Evolutionary conservation across 2,797 vertebrate genomes (phyloP).

Genomic region (Hoplostethus mediterraneus): DNA sequence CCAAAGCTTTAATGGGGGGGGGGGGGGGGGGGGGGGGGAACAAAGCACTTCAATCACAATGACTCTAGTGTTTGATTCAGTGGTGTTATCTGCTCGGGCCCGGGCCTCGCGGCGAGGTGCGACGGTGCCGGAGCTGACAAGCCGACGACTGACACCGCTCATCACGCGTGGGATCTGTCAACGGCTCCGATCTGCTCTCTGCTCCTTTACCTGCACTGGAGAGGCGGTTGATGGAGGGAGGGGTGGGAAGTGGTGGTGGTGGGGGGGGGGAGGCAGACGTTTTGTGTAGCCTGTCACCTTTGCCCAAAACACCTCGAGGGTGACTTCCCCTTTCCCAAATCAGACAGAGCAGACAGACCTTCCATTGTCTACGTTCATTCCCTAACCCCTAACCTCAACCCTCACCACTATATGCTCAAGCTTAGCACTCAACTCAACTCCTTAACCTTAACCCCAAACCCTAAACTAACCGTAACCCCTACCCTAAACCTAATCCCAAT

Average conservation of each 20-base stretch:
- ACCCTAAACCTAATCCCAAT: too few species aligned
- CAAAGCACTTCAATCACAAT: not conserved
- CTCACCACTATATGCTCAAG: too few species aligned
- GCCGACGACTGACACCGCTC: conserved; percentile 56
- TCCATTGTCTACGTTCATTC: too few species aligned
- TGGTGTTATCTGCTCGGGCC: conserved; percentile 34
- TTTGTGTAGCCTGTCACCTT: conserved; percentile 2
- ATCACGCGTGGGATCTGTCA: conserved; percentile 56
- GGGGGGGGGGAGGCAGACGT: not conserved
- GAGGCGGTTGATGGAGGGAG: not conserved
- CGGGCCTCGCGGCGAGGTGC: conserved; percentile 50
- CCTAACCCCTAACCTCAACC: too few species aligned
- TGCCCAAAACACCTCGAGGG: conserved; percentile 4
- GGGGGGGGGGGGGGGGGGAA: too few species aligned
- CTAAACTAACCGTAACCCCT: too few species aligned
- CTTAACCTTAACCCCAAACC: too few species aligned
- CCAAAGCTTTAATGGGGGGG: too few species aligned
- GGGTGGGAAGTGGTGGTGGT: not conserved
- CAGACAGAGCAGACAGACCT: conserved; percentile 29
- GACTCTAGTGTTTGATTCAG: conserved; percentile 35
- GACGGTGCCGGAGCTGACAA: conserved; percentile 50
- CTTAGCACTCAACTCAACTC: too few species aligned
- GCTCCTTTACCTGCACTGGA: conserved; percentile 41
- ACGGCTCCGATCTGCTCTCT: conserved; percentile 30
- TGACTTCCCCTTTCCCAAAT: conserved; percentile 26